A percentile compares a stretch with the other conserved stretches of the same genome.
phyloP scores from a whole-genome alignment of 2,113 vertebrate genomes.

The Cyphomyrus plagiostoma region DNA sequence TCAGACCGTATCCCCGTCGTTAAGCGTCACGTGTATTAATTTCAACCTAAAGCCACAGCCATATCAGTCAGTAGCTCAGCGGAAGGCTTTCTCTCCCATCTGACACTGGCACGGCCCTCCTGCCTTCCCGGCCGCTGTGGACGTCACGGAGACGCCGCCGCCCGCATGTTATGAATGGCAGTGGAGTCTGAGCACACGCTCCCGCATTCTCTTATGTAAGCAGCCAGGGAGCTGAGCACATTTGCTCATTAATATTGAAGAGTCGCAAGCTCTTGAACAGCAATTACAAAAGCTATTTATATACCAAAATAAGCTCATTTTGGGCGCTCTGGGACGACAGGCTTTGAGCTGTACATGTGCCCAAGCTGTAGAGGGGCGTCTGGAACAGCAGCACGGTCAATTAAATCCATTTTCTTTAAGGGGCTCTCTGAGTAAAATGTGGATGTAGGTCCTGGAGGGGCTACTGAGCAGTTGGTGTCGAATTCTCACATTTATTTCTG shows the following conservation, averaged over 20 bases:
- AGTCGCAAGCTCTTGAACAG: slow-evolving; percentile 6
- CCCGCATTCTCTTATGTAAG: neutral
- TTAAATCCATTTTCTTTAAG: neutral
- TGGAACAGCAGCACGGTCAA: slow-evolving; percentile 1
- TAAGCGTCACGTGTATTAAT: neutral
- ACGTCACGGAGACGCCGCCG: neutral
- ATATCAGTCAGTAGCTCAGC: neutral
- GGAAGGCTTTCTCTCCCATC: neutral
- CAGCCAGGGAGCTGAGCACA: neutral
- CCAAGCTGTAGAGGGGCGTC: neutral
- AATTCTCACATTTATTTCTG: neutral
- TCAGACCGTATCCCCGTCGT: neutral
- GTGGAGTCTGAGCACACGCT: neutral
- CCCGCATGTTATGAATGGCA: neutral
- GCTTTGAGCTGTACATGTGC: slow-evolving; percentile 1
- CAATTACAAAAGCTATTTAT: slow-evolving; percentile 11
- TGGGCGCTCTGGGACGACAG: neutral
- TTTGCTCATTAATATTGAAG: slow-evolving; percentile 22
- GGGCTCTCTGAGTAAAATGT: neutral
- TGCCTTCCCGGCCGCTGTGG: neutral
- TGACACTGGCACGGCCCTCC: neutral
- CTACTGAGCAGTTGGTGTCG: neutral
- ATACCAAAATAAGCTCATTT: slow-evolving; percentile 8
- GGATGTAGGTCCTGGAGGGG: neutral
- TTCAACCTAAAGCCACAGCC: neutral